Evolutionary conservation across 2,888 invertebrate species (phyloP).

Genomic region (Phyllotreta cruciferae): DNA sequence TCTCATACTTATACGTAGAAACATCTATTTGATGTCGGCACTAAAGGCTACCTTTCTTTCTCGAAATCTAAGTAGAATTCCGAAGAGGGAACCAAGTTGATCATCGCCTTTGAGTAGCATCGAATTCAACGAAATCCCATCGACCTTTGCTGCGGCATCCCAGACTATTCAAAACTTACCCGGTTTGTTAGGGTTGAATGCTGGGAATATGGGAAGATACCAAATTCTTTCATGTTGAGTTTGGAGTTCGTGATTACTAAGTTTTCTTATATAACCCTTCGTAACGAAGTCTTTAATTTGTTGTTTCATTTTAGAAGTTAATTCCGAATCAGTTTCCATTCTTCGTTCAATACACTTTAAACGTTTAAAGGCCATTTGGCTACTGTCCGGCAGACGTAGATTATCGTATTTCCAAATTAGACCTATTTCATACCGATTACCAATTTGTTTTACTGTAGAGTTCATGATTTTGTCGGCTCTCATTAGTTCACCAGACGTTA

Average conservation of each 20-base stretch:
- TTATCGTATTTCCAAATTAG: no score
- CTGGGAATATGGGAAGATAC: slow-evolving; percentile 49
- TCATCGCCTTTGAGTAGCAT: slow-evolving; percentile 49
- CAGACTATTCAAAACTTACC: slow-evolving; percentile 47
- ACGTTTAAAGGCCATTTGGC: no score
- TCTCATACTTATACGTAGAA: slow-evolving; percentile 33
- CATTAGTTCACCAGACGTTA: slow-evolving; percentile 33
- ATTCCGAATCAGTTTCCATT: slow-evolving; percentile 27
- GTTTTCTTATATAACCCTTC: slow-evolving; percentile 36
- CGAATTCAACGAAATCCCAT: slow-evolving; percentile 47
- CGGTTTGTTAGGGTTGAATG: slow-evolving; percentile 48
- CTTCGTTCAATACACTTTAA: slow-evolving; percentile 40
- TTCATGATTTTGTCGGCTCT: slow-evolving; percentile 11
- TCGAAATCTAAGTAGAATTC: slow-evolving; percentile 53
- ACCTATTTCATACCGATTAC: not conserved
- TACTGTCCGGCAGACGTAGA: no score
- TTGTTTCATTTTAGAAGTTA: slow-evolving; percentile 31
- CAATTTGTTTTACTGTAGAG: no score
- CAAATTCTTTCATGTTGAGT: slow-evolving; percentile 41
- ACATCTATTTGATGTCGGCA: slow-evolving; percentile 45
- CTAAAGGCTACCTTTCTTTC: slow-evolving; percentile 49
- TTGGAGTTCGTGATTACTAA: slow-evolving; percentile 31
- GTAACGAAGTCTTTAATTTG: slow-evolving; percentile 37
- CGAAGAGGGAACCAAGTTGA: slow-evolving; percentile 40
- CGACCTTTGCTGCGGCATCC: slow-evolving; percentile 49